These are phyloP conservation scores for Sardinella longiceps DNA, from an alignment of 2,797 vertebrate genomes.

Conservation along the genomic window DNA sequence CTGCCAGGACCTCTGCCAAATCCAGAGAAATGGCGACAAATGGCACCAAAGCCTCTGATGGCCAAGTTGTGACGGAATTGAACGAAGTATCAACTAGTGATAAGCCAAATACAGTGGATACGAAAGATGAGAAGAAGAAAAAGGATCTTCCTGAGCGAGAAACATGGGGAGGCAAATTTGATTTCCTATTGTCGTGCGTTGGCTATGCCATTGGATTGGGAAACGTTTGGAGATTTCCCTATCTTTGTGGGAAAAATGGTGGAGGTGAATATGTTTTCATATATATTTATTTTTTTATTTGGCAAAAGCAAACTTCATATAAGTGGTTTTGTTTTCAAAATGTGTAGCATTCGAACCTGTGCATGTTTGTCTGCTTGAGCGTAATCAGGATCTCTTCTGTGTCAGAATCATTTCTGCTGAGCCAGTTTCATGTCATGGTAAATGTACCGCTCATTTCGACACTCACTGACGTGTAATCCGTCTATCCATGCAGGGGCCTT, in stretches of 20 bases:
- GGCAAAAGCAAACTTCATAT: not conserved
- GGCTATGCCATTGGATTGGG: conserved; percentile 98
- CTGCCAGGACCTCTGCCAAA: conserved; percentile 85
- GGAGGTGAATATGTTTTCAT: conserved; percentile 80
- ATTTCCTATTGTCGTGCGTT: conserved; percentile 98
- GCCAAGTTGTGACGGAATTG: conserved; percentile 92
- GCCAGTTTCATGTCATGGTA: conserved; percentile 22
- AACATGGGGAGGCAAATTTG: conserved; percentile 94
- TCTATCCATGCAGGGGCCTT: conserved; percentile 85
- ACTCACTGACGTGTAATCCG: not conserved
- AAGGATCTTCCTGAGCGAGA: conserved; percentile 87
- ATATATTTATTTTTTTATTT: conserved; percentile 29
- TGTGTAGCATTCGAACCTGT: not conserved
- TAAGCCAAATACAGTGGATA: conserved; percentile 91
- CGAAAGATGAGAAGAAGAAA: conserved; percentile 89
- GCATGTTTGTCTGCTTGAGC: not conserved
- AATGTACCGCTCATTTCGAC: conserved; percentile 29
- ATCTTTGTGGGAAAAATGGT: conserved; percentile 97
- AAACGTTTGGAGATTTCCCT: conserved; percentile 98
- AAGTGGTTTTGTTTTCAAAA: not conserved
- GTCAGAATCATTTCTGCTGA: conserved; percentile 8
- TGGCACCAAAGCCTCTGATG: conserved; percentile 88
- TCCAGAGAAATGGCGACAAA: conserved; percentile 94
- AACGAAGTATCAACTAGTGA: conserved; percentile 90
- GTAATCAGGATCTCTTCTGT: not conserved